Conservation (phyloP, 2,797 vertebrate species). For the Ibycter americanus region DNA sequence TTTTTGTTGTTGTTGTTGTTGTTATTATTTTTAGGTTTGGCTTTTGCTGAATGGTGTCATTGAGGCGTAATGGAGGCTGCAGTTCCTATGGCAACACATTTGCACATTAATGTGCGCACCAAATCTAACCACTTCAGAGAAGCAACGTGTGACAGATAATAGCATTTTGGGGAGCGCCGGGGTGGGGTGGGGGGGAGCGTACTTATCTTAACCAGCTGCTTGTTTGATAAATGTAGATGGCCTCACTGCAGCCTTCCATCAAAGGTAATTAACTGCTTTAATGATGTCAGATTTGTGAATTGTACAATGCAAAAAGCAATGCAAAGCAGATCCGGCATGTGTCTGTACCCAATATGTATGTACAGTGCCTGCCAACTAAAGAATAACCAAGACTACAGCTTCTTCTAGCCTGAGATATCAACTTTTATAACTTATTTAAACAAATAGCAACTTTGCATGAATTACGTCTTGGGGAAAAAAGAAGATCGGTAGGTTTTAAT, state of each 20-base stretch:
- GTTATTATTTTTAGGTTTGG: constrained; percentile 63
- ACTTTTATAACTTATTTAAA: constrained; percentile 87
- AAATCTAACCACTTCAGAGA: constrained; percentile 56
- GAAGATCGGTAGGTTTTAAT: constrained; percentile 72
- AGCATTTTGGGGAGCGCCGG: constrained; percentile 13
- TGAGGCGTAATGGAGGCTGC: constrained; percentile 74
- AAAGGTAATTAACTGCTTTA: constrained; percentile 76
- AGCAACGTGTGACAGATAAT: constrained; percentile 47
- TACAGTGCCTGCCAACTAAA: constrained; percentile 89
- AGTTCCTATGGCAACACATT: constrained; percentile 73
- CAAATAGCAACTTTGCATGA: constrained; percentile 91
- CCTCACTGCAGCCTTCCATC: constrained; percentile 58
- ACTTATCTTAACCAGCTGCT: constrained; percentile 62
- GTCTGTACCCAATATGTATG: constrained; percentile 86
- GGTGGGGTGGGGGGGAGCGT: neutral
- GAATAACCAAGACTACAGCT: constrained; percentile 81
- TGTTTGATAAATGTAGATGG: constrained; percentile 58
- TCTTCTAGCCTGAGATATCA: constrained; percentile 87
- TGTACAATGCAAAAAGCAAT: constrained; percentile 90
- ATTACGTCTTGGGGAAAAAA: constrained; percentile 79
- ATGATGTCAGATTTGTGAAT: constrained; percentile 85
- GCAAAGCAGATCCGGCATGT: constrained; percentile 89
- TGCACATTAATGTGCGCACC: constrained; percentile 60
- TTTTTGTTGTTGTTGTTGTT: constrained; percentile 11
- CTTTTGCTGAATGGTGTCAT: constrained; percentile 84